Evolutionary conservation across 2,797 vertebrate species (phyloP).

Genomic region (Bryconaethiops microstoma): DNA sequence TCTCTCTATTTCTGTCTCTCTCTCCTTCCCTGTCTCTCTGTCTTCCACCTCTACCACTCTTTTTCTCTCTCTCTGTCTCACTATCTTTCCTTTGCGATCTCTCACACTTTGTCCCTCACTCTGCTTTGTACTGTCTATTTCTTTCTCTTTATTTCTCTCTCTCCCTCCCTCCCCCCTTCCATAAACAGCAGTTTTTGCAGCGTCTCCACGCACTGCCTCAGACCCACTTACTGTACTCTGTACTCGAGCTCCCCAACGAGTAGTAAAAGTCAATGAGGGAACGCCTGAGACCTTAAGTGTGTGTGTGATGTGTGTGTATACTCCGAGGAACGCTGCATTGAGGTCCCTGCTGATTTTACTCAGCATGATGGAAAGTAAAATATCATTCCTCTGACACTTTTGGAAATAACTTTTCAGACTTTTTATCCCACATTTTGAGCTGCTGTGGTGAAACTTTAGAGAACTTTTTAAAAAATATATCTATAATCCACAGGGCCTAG

Average conservation of each 20-base stretch:
- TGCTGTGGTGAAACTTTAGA: background rate
- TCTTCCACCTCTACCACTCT: too few relatives aligned
- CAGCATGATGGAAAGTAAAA: background rate
- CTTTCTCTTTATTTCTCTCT: constrained; percentile 38
- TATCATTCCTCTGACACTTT: background rate
- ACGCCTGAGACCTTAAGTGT: background rate
- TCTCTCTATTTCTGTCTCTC: too few relatives aligned
- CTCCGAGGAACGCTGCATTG: background rate
- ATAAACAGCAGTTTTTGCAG: background rate
- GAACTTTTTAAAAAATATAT: too few relatives aligned
- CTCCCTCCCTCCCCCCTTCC: constrained; percentile 15
- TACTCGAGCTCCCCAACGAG: constrained; percentile 28
- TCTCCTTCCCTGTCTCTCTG: too few relatives aligned
- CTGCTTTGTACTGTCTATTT: too few relatives aligned
- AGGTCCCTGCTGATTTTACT: background rate
- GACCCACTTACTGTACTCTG: constrained; percentile 15
- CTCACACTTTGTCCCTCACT: too few relatives aligned
- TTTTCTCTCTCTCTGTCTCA: too few relatives aligned
- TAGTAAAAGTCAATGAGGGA: constrained; percentile 27
- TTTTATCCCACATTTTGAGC: background rate
- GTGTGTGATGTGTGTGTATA: background rate
- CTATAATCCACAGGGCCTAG: constrained; percentile 20
- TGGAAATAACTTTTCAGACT: background rate
- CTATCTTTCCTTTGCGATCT: too few relatives aligned
- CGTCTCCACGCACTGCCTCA: constrained; percentile 15